Conservation (phyloP, 2,113 vertebrate species). For the Pongo abelii region DNA sequence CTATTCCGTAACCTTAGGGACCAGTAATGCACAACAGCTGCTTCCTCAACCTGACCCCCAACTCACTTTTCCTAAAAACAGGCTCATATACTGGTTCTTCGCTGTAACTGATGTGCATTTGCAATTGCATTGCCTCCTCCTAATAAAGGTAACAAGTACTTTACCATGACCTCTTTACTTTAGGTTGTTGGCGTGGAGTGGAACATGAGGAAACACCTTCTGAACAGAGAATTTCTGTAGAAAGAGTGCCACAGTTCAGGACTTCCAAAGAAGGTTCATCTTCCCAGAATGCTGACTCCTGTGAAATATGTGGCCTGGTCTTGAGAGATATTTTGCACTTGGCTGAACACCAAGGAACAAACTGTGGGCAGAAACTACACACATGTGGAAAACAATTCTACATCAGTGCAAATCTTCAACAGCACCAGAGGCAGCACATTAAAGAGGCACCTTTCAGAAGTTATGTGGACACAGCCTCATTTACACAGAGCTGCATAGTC, state of each 20-base stretch:
- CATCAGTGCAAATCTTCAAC: not conserved
- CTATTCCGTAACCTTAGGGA: not conserved
- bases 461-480: not conserved
- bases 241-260: not conserved
- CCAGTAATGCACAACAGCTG: not conserved
- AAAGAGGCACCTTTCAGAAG: not conserved
- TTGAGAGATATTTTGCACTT: not conserved
- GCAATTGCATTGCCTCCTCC: not conserved
- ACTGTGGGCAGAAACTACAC: not conserved
- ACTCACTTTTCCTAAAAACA: not conserved
- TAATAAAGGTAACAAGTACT: not conserved
- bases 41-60: not conserved
- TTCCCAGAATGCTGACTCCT: not conserved
- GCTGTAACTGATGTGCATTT: not conserved
- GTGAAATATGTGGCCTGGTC: not conserved
- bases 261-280: not conserved
- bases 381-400: not conserved
- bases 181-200: not conserved
- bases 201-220: not conserved
- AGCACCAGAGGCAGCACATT: not conserved
- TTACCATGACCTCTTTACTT: constrained; percentile 8
- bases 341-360: not conserved
- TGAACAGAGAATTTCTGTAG: not conserved
- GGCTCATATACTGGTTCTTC: not conserved
- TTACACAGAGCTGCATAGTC: not conserved